These are phyloP conservation scores for Sebastes nivosus DNA, from an alignment of 2,797 vertebrate genomes.

Conservation along the genomic window DNA sequence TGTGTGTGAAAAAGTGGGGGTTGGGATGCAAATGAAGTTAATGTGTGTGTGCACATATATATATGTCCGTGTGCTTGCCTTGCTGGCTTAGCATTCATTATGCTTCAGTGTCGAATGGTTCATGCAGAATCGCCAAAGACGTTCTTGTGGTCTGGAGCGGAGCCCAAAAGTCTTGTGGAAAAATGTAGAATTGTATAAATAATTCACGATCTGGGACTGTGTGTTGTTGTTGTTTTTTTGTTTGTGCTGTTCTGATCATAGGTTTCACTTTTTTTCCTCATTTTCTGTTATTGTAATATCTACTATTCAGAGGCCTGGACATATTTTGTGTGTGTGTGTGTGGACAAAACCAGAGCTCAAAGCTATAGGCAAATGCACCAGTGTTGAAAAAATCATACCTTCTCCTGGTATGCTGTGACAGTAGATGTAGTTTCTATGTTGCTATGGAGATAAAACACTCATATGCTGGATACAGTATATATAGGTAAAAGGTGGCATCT, in stretches of 20 bases:
- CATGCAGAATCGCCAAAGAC: not conserved
- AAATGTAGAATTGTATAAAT: not conserved
- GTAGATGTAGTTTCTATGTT: conserved; percentile 30
- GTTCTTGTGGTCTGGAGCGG: not conserved
- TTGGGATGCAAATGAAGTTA: conserved; percentile 70
- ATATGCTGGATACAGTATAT: not conserved
- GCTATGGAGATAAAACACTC: conserved; percentile 37
- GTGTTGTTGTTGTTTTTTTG: not conserved
- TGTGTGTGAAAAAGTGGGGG: conserved; percentile 59
- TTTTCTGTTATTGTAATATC: not conserved
- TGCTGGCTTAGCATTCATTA: conserved; percentile 4
- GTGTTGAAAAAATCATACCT: conserved; percentile 33
- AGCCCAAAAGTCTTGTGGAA: not conserved
- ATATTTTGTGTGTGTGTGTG: not conserved
- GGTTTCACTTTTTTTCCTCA: not conserved
- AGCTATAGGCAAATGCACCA: not conserved
- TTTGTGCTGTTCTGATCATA: not conserved
- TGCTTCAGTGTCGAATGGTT: not conserved
- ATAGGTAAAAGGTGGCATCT: not conserved
- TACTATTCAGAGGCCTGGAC: not conserved
- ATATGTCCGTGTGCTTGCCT: conserved; percentile 38
- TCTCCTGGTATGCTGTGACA: not conserved
- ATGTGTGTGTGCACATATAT: conserved; percentile 41
- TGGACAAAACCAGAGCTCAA: not conserved
- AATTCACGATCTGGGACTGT: not conserved